A percentile compares a stretch with the other conserved stretches of the same genome.
Evolutionary conservation across 2,797 vertebrate genomes (phyloP).

Genomic region (Myotis vivesi): DNA sequence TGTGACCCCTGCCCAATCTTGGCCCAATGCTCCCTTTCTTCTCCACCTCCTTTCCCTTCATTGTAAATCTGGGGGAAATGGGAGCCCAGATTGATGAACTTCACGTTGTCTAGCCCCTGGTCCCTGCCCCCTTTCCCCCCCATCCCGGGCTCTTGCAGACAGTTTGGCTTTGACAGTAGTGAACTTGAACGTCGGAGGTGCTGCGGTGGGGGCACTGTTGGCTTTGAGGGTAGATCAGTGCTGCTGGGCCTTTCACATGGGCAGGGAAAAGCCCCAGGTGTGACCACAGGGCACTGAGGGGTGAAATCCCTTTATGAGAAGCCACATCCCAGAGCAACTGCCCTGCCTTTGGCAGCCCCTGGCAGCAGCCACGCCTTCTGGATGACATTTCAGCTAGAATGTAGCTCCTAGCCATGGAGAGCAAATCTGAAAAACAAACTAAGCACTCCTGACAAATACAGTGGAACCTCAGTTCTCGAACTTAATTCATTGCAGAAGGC

Average conservation of each 20-base stretch:
- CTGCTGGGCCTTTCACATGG: neutral
- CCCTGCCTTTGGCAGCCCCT: neutral
- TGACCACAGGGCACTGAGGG: conserved; percentile 11
- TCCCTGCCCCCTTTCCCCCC: too few species aligned
- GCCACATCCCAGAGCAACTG: neutral
- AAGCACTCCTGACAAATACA: neutral
- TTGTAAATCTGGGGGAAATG: neutral
- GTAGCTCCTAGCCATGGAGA: conserved; percentile 30
- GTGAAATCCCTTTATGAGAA: conserved; percentile 51
- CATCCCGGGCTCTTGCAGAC: neutral
- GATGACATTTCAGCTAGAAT: conserved; percentile 56
- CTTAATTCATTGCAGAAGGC: neutral
- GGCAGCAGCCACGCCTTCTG: neutral
- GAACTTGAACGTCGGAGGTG: too few species aligned
- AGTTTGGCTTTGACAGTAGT: neutral
- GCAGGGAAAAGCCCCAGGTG: neutral
- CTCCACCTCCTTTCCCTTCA: neutral
- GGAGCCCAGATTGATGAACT: neutral
- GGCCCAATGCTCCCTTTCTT: neutral
- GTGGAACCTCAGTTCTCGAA: neutral
- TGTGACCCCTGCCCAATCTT: neutral
- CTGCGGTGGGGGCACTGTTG: neutral
- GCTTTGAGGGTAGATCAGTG: neutral
- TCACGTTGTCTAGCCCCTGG: neutral
- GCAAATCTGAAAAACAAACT: conserved; percentile 61